Base-by-base conservation (phyloP, 2,113 vertebrate species). In the Odontesthes bonariensis region DNA sequence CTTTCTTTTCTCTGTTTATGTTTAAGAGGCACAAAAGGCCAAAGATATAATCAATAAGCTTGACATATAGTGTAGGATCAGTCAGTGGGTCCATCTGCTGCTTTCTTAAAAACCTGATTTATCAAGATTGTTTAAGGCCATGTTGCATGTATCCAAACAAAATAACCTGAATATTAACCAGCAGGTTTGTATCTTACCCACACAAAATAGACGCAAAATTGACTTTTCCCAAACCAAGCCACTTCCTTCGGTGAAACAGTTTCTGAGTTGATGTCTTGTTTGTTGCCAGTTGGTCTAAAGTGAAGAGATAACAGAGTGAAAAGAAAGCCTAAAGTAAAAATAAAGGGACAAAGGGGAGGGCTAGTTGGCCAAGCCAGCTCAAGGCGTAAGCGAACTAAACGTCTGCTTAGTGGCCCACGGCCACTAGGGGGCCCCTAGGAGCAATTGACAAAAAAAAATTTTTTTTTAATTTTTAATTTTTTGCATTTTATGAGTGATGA, bases 201-300 rank as follows among this genome's bases (percentile, higher is more conserved):
- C 27, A 47, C 65, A 33, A 65, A 64, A 49, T 47, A n/a, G 42
- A 63, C 20, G 35, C 3, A 67, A 49, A 32, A 49, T 64, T 0
- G 2, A 57, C 38, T 62, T 62, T 57, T 68, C n/a, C 52, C 1
- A 49, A 31, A 63, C 17, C 47, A 16, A 60, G 64, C 23, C 32
- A 56, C 42, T 69, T 23, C 13, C 55, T 59, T 38, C 22, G 47
- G 62, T 82, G 75, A 75, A 81, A 76, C 35, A 13, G 17, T 63
- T 87, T 51, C 23, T 79, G 77, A 86, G 63, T 81, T 82, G 74
- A 83, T 68, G 68, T 56, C 75, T 51, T 63, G 59, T 19, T 69
- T 54, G 54, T 67, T 79, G 61, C 20, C 20, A 79, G 73, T 64
- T 63, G 59, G 33, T 67, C 53, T 82, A 70, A 81, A 77, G 71